Evolutionary conservation across 2,113 vertebrate species (phyloP), one percentile per base, ranked within the genome.

Genomic region (Blennius ocellaris): DNA sequence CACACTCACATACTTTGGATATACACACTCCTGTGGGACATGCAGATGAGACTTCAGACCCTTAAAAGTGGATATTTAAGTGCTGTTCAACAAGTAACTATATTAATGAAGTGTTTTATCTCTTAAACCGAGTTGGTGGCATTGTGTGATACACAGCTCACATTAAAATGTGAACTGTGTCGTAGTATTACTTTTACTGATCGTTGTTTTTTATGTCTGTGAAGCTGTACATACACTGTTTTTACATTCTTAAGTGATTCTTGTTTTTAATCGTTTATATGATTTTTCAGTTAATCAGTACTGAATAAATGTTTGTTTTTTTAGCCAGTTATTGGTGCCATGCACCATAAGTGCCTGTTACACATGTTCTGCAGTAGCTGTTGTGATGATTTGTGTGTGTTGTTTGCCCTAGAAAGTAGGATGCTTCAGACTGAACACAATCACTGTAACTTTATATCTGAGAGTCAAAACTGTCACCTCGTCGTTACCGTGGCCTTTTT

Each of bases 281-380:
- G 36, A 65, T 76, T 53, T 80, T 69, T 63, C 8, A 53, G 57
- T 86, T 82, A 6, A 54, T 70, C 50, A 43, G 51, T 73, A 45
- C 37, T 73, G 30, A 57, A 69, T 4, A 30, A 14, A 62, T 3
- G 7, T 59, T 80, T 80, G 72, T 80, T 71, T 10, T 51, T 21
- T 17, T 63, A 43, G 72, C 76, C 15, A 74, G 43, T 78, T 90
- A 89, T 60, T 78, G 85, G 90, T 92, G 89, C 90, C 65, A 73
- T 92, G 91, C 86, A 92, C 78, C 80, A 16, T 2, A 30, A 48
- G 41, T 84, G 66, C 56, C 60, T 76, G 68, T 80, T 84, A 74
- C 73, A 80, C 51, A 2, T 76, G 11, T 72, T 76, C 64, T 41
- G 50, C 48, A 62, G 57, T 9, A 52, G 21, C 49, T 69, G 1